Base-by-base conservation (phyloP, 1,140 invertebrate genomes). In the Brachionus manjavacas region DNA sequence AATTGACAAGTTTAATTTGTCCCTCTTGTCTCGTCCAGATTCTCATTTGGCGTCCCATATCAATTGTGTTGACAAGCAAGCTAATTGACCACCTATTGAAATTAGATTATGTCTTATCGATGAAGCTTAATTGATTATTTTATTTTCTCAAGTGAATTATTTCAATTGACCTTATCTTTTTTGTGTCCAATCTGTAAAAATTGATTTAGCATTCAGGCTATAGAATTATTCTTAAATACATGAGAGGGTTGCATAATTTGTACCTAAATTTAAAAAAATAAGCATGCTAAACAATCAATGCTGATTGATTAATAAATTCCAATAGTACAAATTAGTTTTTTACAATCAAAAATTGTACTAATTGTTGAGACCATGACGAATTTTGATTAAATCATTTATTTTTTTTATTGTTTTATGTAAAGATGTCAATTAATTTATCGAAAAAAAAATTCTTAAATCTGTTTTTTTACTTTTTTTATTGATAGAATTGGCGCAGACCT, bases 81-180 rank as follows among this genome's bases (percentile, higher is more conserved):
- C 70, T 68, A 74, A 74, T 74, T 74, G 72, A 76, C 72, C 72
- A 76, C 72, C 72, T 76, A 76, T 76, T 49, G 72, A 76, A 76
- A 76, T 76, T 76, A 76, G 72, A 76, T 76, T 76, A 76, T 35
- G 23, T 76, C 25, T 20, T 76, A 76, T 49, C 25, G 72, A 76
- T 76, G 49, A 76, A 25, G 16, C 66, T 74, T 43, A 74, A 74
- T 31, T 35, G 66, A 35, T 39, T 31, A 6, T 31, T 70, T 70
- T 70, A n/a, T n/a, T 70, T 31, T 28, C 35, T 46, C 25, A n/a
- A 70, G 35, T 35, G 35, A 35, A 70, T 39, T 35, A 70, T 70
- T 70, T 70, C 66, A 60, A 60, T 60, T 60, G 52, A 20, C 20
- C 52, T 60, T 60, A 60, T 60, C 52, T 60, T 20, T 55, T 60